These are phyloP conservation scores for Cepaea hortensis DNA, from an alignment of 2,888 invertebrate species.

Conservation along the genomic window DNA sequence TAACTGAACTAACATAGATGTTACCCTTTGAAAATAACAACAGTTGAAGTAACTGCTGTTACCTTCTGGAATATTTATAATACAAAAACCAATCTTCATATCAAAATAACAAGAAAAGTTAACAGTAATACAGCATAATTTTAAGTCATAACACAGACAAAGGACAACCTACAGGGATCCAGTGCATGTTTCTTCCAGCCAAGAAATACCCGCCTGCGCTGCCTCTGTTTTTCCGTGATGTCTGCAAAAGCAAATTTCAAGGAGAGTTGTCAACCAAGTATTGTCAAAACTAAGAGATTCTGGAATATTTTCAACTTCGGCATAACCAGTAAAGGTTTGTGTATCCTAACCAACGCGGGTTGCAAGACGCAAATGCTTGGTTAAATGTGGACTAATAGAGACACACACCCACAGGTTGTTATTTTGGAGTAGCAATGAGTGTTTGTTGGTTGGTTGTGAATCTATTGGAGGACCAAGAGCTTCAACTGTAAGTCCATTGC, in stretches of 20 bases:
- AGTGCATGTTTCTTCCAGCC: slow-evolving; percentile 78
- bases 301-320: neutral
- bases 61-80: no score
- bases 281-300: neutral
- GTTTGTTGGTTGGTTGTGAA: no score
- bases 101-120: neutral
- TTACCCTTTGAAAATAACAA: no score
- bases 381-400: no score
- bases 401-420: no score
- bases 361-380: no score
- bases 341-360: no score
- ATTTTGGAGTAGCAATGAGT: no score
- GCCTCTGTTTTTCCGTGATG: slow-evolving; percentile 71
- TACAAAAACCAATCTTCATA: neutral
- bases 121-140: neutral
- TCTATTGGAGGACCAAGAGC: no score
- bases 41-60: no score
- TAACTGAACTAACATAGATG: no score
- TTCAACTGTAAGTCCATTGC: no score
- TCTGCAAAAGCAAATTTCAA: slow-evolving; percentile 57
- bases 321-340: neutral
- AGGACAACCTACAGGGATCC: slow-evolving; percentile 75
- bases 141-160: neutral
- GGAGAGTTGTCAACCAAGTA: neutral
- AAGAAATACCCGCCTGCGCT: slow-evolving; percentile 77